phyloP scores from a whole-genome alignment of 2,797 vertebrate species.

The Cottoperca gobio region DNA sequence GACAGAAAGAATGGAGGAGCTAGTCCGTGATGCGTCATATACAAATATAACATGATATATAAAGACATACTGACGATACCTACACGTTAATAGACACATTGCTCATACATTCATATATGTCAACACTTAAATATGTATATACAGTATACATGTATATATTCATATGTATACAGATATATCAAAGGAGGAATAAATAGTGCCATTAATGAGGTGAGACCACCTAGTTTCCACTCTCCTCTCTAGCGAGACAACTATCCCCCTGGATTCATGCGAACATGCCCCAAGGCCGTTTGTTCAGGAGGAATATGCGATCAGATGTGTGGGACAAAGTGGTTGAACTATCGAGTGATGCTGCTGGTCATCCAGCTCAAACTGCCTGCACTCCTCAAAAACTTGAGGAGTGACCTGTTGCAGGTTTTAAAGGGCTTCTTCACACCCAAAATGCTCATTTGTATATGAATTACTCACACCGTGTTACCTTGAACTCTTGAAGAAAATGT shows the following conservation, averaged over 20 bases:
- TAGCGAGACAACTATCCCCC: constrained; percentile 11
- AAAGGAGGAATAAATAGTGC: constrained; percentile 82
- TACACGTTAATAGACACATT: constrained; percentile 84
- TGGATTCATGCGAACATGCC: constrained; percentile 45
- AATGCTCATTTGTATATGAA: too few species aligned
- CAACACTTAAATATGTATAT: constrained; percentile 88
- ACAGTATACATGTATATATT: constrained; percentile 85
- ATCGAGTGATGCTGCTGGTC: constrained; percentile 25
- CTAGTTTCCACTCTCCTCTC: constrained; percentile 35
- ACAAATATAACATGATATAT: constrained; percentile 74
- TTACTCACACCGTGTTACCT: too few species aligned
- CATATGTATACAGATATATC: constrained; percentile 85
- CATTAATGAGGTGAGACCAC: constrained; percentile 71
- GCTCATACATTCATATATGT: constrained; percentile 90
- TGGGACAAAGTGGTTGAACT: constrained; percentile 31
- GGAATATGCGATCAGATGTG: constrained; percentile 25
- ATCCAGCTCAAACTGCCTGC: constrained; percentile 8
- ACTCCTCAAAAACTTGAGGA: neutral
- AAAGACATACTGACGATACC: constrained; percentile 80
- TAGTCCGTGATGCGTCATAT: constrained; percentile 51
- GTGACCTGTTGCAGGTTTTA: constrained; percentile 16
- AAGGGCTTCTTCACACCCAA: too few species aligned
- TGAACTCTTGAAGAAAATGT: too few species aligned
- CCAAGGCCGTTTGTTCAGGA: constrained; percentile 19
- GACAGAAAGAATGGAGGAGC: constrained; percentile 53